Conservation (phyloP, 2,797 vertebrate genomes). For the Meda fulgida region DNA sequence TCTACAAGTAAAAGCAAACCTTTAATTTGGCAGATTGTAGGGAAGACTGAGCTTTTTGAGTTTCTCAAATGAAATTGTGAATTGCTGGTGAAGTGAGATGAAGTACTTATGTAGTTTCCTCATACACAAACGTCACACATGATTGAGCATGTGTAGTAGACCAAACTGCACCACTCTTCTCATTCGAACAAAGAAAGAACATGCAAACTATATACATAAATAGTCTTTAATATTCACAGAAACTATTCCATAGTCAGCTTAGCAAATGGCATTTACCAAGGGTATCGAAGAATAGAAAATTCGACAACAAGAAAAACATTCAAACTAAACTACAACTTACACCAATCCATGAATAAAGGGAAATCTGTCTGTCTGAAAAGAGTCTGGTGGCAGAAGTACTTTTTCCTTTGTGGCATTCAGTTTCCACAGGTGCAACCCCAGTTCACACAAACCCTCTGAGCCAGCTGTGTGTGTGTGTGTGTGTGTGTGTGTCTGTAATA, state of each 20-base stretch:
- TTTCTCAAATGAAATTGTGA: no score
- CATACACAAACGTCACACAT: no score
- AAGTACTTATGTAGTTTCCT: no score
- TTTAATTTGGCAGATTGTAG: background rate
- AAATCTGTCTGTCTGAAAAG: background rate
- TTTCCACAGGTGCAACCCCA: conserved; percentile 9
- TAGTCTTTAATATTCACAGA: background rate
- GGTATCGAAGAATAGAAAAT: background rate
- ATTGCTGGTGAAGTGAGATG: no score
- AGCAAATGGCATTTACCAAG: background rate
- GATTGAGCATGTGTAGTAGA: background rate
- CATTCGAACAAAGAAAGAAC: background rate
- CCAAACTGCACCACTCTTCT: background rate
- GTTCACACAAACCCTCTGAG: background rate
- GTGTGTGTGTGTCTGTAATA: background rate
- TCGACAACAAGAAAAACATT: background rate
- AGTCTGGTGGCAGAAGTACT: background rate
- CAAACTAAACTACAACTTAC: background rate
- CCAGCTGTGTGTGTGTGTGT: conserved; percentile 2
- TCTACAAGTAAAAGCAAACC: no score
- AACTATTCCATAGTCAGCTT: background rate
- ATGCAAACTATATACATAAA: background rate
- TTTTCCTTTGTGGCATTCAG: background rate
- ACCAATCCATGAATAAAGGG: background rate
- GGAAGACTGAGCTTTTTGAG: no score